Conservation (phyloP, 2,888 invertebrate species). For the Nomada lathburiana region DNA sequence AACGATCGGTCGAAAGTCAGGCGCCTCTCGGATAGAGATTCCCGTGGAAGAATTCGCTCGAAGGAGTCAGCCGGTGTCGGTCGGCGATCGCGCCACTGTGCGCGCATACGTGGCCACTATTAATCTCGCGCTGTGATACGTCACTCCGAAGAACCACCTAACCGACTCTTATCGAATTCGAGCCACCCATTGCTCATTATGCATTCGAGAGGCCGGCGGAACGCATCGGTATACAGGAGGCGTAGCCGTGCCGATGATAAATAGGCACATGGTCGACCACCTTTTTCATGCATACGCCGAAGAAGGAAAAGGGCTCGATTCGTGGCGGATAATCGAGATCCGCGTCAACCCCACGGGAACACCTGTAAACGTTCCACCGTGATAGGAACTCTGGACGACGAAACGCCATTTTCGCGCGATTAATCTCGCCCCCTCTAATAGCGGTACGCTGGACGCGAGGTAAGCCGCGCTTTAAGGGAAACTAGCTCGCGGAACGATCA, state of each 20-base stretch:
- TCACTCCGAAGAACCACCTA: constrained; percentile 66
- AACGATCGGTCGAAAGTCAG: constrained; percentile 16
- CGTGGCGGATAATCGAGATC: neutral
- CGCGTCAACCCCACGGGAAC: neutral
- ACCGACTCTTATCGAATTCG: constrained; percentile 77
- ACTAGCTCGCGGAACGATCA: constrained; percentile 58
- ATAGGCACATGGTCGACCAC: constrained; percentile 45
- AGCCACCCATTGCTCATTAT: constrained; percentile 71
- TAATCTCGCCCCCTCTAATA: constrained; percentile 1
- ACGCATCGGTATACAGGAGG: constrained; percentile 58
- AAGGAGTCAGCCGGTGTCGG: constrained; percentile 38
- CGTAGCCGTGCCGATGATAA: constrained; percentile 59
- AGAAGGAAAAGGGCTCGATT: constrained; percentile 12
- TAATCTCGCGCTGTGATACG: constrained; percentile 68
- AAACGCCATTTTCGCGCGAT: constrained; percentile 27
- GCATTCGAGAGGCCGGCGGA: constrained; percentile 60
- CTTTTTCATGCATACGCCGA: constrained; percentile 30
- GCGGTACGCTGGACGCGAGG: neutral
- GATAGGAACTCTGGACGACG: neutral
- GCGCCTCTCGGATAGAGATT: constrained; percentile 38
- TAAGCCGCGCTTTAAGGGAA: constrained; percentile 41
- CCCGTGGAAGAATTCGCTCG: constrained; percentile 63
- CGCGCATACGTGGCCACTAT: constrained; percentile 52
- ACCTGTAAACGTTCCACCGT: neutral
- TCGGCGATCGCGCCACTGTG: constrained; percentile 47